These are phyloP conservation scores for Condylostylus longicornis DNA, from an alignment of 1,140 invertebrate genomes.

Conservation along the genomic window DNA sequence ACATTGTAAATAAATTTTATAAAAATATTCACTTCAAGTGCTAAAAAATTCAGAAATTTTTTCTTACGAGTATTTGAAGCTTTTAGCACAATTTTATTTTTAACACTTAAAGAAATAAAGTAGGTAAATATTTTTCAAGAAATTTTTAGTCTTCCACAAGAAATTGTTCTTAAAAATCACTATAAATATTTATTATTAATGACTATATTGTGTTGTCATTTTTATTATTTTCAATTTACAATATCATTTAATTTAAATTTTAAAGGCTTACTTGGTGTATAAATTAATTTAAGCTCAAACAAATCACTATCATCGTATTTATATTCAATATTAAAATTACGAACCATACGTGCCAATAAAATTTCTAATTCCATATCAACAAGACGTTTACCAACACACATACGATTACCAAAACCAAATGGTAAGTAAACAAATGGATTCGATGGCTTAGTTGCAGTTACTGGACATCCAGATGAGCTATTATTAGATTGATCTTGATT, in stretches of 20 bases:
- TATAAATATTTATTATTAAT: constrained; percentile 7
- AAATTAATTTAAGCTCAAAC: constrained; percentile 19
- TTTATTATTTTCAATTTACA: too few species aligned
- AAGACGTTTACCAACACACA: constrained; percentile 45
- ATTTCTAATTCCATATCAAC: constrained; percentile 56
- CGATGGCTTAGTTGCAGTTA: constrained; percentile 29
- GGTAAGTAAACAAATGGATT: constrained; percentile 41
- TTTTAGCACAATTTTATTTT: too few species aligned
- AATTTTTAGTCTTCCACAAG: too few species aligned
- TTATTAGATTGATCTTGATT: constrained; percentile 20
- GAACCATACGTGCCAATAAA: constrained; percentile 41
- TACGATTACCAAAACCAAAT: constrained; percentile 45
- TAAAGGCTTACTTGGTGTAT: constrained; percentile 19
- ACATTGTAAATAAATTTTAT: too few species aligned
- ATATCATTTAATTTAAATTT: constrained; percentile 25
- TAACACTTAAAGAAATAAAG: too few species aligned
- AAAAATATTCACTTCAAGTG: too few species aligned
- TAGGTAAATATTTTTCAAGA: too few species aligned
- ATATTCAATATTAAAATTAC: constrained; percentile 41
- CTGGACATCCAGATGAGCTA: too few species aligned
- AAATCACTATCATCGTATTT: constrained; percentile 24
- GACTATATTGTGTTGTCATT: background rate
- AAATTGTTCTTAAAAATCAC: too few species aligned
- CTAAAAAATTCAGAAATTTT: too few species aligned
- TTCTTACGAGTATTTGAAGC: too few species aligned